Base-by-base conservation (phyloP, 1,140 invertebrate genomes). In the Megalopta genalis region DNA sequence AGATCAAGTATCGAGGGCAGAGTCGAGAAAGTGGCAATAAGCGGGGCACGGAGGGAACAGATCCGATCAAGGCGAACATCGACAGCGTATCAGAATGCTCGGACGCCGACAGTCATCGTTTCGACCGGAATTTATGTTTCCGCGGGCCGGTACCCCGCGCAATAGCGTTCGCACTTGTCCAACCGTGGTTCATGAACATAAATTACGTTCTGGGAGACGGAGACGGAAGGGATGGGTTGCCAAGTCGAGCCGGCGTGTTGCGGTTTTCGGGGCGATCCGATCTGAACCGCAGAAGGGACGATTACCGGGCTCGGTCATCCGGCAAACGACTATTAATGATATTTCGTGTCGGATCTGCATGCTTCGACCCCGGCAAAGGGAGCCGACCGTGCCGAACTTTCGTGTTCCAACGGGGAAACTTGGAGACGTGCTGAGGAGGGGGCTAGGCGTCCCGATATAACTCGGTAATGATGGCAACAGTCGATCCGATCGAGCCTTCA, bases 291-390 rank as follows among this genome's bases (percentile, higher is more conserved):
- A 87, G 82, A 81, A 73, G 75, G 78, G 81, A 82, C 90, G 85
- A 91, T 92, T 92, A 92, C 89, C 83, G 80, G 76, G 88, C 86
- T 90, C 90, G 90, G 87, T 88, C 90, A 92, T 92, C 90, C 91
- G 90, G 91, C 87, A 92, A 92, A 92, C 90, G 91, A 91, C 91
- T 91, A 92, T 92, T 92, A 92, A 92, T 92, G 86, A 91, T 90
- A 89, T 90, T 91, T 90, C 89, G 84, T 88, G 88, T 89, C 84
- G 87, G 90, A 90, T 91, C 89, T 90, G 91, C 90, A 91, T 90
- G 88, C 89, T 87, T 81, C 82, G 87, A 74, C 64, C 80, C 81
- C 76, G 78, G 64, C 62, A 83, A 86, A 87, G 85, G 87, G 73
- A 69, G 81, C 86, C 88, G 87, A 78, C 82, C 78, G 57, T 57